Evolutionary conservation across 2,888 invertebrate species (phyloP).

Genomic region (Lamproptera curius): DNA sequence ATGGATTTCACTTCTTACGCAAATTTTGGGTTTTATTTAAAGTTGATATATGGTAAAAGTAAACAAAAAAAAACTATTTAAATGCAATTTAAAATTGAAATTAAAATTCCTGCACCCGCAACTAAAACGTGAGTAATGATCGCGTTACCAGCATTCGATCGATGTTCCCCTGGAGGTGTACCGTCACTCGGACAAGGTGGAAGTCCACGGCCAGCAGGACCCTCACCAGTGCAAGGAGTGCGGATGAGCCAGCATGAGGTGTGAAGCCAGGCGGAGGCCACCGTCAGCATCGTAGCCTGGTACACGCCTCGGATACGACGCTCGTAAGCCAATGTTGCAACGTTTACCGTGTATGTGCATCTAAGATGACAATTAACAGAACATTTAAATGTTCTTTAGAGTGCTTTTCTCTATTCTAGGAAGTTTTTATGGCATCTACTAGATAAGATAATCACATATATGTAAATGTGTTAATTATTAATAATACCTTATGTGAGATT

Average conservation of each 20-base stretch:
- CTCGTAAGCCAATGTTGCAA: conserved; percentile 60
- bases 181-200: conserved; percentile 52
- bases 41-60: too few species aligned
- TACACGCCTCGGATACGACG: conserved; percentile 65
- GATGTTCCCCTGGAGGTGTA: conserved; percentile 48
- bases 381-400: too few species aligned
- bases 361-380: conserved; percentile 32
- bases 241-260: conserved; percentile 64
- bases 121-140: too few species aligned
- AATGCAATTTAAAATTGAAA: too few species aligned
- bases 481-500: too few species aligned
- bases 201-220: conserved; percentile 61
- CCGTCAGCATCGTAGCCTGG: conserved; percentile 59
- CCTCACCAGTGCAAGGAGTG: conserved; percentile 44
- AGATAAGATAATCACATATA: neutral
- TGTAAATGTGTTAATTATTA: too few species aligned
- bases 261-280: conserved; percentile 64
- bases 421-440: neutral
- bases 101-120: too few species aligned
- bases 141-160: conserved; percentile 57
- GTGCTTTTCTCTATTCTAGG: too few species aligned
- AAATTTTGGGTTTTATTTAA: too few species aligned
- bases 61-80: too few species aligned
- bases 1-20: too few species aligned
- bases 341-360: conserved; percentile 62